phyloP scores from a whole-genome alignment of 2,888 invertebrate genomes.

The Caenorhabditis panamensis region DNA sequence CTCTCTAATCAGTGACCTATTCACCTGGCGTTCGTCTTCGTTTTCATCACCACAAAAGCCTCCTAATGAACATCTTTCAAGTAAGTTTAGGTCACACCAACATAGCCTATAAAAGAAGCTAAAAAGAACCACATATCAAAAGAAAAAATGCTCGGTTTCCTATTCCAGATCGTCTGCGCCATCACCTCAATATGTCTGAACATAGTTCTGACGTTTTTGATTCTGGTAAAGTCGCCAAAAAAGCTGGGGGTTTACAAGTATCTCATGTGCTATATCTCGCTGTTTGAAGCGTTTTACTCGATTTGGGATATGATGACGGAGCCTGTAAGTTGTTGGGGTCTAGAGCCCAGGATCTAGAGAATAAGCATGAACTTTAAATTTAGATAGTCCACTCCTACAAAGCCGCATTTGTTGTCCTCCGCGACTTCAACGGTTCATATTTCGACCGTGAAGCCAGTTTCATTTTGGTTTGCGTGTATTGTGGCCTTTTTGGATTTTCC shows the following conservation, averaged over 20 bases:
- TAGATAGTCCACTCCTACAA: slow-evolving; percentile 16
- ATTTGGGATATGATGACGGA: slow-evolving; percentile 22
- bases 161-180: slow-evolving; percentile 2
- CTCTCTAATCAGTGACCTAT: slow-evolving; percentile 13
- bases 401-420: slow-evolving; percentile 15
- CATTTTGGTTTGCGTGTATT: slow-evolving; percentile 21
- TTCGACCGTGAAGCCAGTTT: slow-evolving; percentile 15
- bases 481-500: slow-evolving; percentile 34
- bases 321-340: slow-evolving; percentile 20
- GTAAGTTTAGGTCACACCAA: slow-evolving; percentile 45
- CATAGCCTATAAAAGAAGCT: slow-evolving; percentile 21
- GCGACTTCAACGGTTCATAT: neutral
- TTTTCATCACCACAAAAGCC: slow-evolving; percentile 16
- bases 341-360: no score
- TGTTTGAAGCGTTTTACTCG: slow-evolving; percentile 34
- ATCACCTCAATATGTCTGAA: slow-evolving; percentile 20
- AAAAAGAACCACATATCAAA: no score
- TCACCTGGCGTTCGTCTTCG: neutral
- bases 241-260: slow-evolving; percentile 32
- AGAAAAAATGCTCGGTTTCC: no score
- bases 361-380: no score
- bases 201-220: slow-evolving; percentile 3
- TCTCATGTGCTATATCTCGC: slow-evolving; percentile 38
- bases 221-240: slow-evolving; percentile 26
- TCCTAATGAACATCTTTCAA: slow-evolving; percentile 55